phyloP scores from a whole-genome alignment of 2,888 invertebrate genomes.

The Odontothrips loti region DNA sequence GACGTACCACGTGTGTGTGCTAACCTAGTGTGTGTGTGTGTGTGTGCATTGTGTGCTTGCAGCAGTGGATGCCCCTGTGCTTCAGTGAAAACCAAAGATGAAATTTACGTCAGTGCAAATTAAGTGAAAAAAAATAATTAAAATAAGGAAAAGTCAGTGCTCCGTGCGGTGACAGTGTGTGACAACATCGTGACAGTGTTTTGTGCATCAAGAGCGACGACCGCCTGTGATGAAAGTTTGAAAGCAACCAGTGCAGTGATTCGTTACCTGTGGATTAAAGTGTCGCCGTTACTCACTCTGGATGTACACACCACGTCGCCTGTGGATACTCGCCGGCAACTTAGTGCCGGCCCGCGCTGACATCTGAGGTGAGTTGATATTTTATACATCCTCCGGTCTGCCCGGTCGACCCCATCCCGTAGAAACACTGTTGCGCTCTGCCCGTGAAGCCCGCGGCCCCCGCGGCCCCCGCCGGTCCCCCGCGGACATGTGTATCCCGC shows the following conservation, averaged over 20 bases:
- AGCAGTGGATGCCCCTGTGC: neutral
- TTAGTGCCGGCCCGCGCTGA: neutral
- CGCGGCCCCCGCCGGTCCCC: too few relatives aligned
- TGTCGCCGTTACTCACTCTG: neutral
- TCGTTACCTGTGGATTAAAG: neutral
- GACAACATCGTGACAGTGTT: conserved; percentile 5
- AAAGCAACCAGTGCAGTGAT: neutral
- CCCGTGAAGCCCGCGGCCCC: too few relatives aligned
- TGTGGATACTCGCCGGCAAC: neutral
- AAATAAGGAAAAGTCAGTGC: neutral
- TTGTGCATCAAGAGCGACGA: neutral
- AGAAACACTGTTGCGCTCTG: too few relatives aligned
- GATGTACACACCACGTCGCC: neutral
- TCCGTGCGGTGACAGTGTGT: conserved; percentile 14
- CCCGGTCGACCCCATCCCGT: too few relatives aligned
- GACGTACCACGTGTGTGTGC: neutral
- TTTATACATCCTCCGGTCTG: neutral
- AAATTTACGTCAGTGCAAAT: neutral
- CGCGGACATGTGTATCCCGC: neutral
- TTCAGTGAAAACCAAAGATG: neutral
- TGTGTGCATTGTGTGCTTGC: neutral
- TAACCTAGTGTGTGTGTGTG: neutral
- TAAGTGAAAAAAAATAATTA: neutral
- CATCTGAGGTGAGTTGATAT: neutral
- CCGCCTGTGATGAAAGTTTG: neutral